Conservation (phyloP, 2,113 vertebrate species). For the Paramormyrops kingsleyae region DNA sequence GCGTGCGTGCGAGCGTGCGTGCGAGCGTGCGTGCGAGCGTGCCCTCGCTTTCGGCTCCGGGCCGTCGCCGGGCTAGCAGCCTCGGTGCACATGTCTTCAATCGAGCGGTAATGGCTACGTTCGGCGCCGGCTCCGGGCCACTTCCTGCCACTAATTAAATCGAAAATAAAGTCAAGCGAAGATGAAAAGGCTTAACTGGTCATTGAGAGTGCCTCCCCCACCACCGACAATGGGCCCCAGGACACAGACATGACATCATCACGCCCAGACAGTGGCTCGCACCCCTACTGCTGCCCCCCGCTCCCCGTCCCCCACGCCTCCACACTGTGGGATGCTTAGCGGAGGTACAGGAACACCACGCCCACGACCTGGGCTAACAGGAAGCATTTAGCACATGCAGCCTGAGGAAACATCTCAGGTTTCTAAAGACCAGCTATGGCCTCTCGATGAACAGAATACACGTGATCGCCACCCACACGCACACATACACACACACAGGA, state of each 20-base stretch:
- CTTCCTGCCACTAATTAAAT: constrained; percentile 1
- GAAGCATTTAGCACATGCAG: background rate
- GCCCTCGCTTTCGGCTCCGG: background rate
- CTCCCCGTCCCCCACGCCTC: background rate
- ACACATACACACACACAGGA: background rate
- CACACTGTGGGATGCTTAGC: background rate
- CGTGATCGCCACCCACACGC: background rate
- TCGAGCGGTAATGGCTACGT: background rate
- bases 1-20: background rate
- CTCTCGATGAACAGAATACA: background rate
- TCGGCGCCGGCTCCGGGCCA: background rate
- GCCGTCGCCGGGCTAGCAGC: background rate
- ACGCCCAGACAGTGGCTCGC: background rate
- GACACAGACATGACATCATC: constrained; percentile 20
- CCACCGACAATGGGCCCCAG: background rate
- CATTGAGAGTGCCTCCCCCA: background rate
- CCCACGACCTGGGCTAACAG: background rate
- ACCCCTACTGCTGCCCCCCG: background rate
- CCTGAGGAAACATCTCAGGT: background rate
- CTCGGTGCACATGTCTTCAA: background rate
- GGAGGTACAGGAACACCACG: background rate
- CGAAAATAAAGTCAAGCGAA: background rate
- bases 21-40: too few relatives aligned
- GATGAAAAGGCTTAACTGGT: constrained; percentile 8
- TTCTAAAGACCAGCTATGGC: background rate